Evolutionary conservation across 2,113 vertebrate species (phyloP).

Genomic region (Onychostruthus taczanowskii): DNA sequence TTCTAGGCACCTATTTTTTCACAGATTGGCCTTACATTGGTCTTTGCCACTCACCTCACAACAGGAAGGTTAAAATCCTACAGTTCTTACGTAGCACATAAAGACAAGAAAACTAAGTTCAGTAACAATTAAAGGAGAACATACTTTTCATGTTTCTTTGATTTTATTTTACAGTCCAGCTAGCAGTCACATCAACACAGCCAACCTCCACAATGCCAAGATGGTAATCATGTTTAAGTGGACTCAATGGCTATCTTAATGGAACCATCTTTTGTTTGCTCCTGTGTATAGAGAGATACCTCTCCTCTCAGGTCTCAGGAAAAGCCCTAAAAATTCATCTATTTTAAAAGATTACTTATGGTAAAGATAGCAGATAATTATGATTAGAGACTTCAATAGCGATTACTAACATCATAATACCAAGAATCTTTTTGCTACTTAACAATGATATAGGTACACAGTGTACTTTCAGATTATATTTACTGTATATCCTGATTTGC

Average conservation of each 20-base stretch:
- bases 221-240: not conserved
- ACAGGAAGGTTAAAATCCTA: not conserved
- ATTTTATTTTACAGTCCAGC: not conserved
- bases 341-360: not conserved
- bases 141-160: not conserved
- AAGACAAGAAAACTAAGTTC: not conserved
- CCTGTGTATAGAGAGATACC: accelerated
- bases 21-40: not conserved
- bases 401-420: not conserved
- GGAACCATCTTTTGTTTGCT: not conserved
- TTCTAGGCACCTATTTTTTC: not conserved
- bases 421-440: not conserved
- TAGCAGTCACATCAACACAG: not conserved
- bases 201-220: not conserved
- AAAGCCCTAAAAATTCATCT: not conserved
- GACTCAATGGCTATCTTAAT: not conserved
- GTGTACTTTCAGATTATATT: not conserved
- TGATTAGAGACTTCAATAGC: not conserved
- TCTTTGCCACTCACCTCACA: not conserved
- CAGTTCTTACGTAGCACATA: not conserved
- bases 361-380: not conserved
- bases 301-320: not conserved
- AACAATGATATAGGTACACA: not conserved
- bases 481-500: not conserved
- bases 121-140: not conserved